A percentile compares a stretch with the other conserved stretches of the same genome.
These are phyloP conservation scores for Glareola pratincola DNA, from an alignment of 2,113 vertebrate genomes.

Conservation along the genomic window DNA sequence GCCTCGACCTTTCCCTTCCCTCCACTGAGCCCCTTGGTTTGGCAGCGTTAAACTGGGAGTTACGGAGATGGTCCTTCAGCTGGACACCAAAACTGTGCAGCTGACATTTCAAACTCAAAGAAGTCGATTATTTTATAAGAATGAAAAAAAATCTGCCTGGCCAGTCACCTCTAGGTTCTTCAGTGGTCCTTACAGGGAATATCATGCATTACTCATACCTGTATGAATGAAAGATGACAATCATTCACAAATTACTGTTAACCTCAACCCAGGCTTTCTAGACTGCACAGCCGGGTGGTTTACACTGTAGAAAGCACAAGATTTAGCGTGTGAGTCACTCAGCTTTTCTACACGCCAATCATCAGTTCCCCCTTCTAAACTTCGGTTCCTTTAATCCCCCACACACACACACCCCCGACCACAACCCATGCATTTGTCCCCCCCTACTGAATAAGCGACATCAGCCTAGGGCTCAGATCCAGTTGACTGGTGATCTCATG, in stretches of 20 bases:
- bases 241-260: background rate
- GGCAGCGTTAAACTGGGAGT: background rate
- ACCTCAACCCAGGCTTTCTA: background rate
- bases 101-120: background rate
- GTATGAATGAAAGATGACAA: background rate
- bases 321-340: background rate
- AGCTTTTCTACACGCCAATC: background rate
- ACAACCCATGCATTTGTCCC: background rate
- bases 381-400: background rate
- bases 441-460: background rate
- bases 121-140: background rate
- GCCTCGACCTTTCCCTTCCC: accelerated
- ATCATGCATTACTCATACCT: background rate
- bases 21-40: background rate
- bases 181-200: background rate
- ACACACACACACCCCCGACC: background rate
- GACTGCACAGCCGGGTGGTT: background rate
- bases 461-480: background rate
- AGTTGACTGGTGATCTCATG: background rate
- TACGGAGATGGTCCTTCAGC: background rate
- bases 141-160: background rate
- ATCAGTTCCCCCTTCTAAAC: conserved; percentile 14
- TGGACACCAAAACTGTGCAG: background rate
- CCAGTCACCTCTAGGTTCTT: background rate
- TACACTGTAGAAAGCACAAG: background rate